Evolutionary conservation across 2,888 invertebrate genomes (phyloP).

Genomic region (Dicycla oo): DNA sequence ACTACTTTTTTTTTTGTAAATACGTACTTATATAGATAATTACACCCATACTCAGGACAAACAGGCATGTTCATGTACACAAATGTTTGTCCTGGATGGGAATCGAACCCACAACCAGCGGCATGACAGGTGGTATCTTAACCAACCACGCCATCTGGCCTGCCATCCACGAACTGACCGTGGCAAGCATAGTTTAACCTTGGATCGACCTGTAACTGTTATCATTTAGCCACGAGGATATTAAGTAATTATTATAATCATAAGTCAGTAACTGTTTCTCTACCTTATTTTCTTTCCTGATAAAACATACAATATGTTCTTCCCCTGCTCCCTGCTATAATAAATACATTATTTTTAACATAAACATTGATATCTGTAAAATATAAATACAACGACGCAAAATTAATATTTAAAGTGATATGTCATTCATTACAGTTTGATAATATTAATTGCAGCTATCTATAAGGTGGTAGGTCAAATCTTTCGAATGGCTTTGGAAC

Average conservation of each 20-base stretch:
- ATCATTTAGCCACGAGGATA: neutral
- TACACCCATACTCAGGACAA: too few species aligned
- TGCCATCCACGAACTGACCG: neutral
- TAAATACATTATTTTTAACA: neutral
- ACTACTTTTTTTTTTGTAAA: too few species aligned
- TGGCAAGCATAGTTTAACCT: neutral
- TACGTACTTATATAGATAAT: too few species aligned
- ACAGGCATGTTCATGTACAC: too few species aligned
- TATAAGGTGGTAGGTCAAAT: constrained; percentile 20
- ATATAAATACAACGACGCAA: neutral
- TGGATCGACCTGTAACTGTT: neutral
- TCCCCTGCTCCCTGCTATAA: constrained; percentile 18
- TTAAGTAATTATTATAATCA: neutral
- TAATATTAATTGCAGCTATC: constrained; percentile 7
- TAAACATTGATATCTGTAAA: constrained; percentile 17
- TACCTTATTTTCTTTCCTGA: constrained; percentile 4
- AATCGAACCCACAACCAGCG: too few species aligned
- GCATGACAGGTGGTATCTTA: too few species aligned
- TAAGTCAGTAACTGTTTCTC: neutral
- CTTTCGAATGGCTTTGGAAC: neutral
- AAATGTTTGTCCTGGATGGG: too few species aligned
- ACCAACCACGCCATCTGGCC: too few species aligned
- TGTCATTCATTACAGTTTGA: neutral
- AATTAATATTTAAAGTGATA: constrained; percentile 5
- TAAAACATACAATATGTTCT: constrained; percentile 28